Evolutionary conservation across 1,140 invertebrate genomes (phyloP).

Genomic region (Tachypleus tridentatus): DNA sequence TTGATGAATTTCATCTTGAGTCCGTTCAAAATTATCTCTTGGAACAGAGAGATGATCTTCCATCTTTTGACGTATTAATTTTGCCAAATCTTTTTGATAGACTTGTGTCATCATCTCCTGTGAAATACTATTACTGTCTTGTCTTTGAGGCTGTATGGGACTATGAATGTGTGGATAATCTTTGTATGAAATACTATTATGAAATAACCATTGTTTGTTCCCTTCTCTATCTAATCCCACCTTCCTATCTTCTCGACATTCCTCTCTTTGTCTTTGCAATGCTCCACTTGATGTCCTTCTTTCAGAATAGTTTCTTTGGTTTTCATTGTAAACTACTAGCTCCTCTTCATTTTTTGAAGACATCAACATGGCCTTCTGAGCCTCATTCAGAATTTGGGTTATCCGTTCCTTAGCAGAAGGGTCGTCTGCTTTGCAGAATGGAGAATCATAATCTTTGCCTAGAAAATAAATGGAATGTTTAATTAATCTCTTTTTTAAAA

Average conservation of each 20-base stretch:
- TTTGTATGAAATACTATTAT: no score
- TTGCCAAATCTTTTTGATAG: slow-evolving; percentile 90
- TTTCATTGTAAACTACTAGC: no score
- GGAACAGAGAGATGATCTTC: slow-evolving; percentile 19
- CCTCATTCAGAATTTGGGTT: slow-evolving; percentile 83
- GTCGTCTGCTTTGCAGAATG: slow-evolving; percentile 53
- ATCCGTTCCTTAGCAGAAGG: slow-evolving; percentile 78
- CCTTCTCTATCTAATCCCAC: slow-evolving; percentile 73
- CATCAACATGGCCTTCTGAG: slow-evolving; percentile 41
- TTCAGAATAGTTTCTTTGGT: background rate
- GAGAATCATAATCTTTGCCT: slow-evolving; percentile 42
- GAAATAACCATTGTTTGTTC: slow-evolving; percentile 40
- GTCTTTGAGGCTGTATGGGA: no score
- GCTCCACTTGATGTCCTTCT: background rate
- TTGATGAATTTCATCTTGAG: slow-evolving; percentile 72
- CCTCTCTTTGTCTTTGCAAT: slow-evolving; percentile 39
- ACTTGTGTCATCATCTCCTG: slow-evolving; percentile 94
- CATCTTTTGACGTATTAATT: slow-evolving; percentile 59
- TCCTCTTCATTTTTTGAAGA: no score
- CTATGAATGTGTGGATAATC: no score
- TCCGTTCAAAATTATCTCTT: slow-evolving; percentile 47
- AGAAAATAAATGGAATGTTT: background rate
- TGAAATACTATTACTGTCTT: slow-evolving; percentile 73
- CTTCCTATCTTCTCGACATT: slow-evolving; percentile 58
- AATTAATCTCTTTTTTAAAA: no score